Conservation (phyloP, 2,888 invertebrate genomes). For the Capitulum mitella region DNA sequence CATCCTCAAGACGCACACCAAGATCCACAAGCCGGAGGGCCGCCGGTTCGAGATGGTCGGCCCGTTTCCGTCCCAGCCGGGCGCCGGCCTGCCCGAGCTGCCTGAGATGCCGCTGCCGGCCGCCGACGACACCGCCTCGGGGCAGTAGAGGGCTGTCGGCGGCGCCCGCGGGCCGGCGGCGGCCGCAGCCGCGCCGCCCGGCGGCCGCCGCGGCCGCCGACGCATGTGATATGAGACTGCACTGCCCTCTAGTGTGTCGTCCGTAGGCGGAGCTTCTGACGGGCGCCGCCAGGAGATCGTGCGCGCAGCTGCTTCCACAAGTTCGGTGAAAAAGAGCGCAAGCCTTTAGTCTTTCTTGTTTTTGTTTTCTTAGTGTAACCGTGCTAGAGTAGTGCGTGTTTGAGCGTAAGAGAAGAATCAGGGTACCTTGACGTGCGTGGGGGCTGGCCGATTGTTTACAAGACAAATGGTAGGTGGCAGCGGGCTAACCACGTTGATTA, state of each 20-base stretch:
- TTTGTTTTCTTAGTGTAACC: conserved; percentile 1
- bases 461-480: neutral
- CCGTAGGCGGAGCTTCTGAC: neutral
- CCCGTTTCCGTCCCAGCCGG: neutral
- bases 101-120: neutral
- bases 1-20: conserved; percentile 84
- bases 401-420: neutral
- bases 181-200: too few species aligned
- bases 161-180: too few species aligned
- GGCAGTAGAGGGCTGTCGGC: neutral
- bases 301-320: conserved; percentile 10
- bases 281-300: neutral
- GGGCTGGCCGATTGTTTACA: neutral
- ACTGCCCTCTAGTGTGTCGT: neutral
- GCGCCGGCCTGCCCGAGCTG: neutral
- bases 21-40: conserved; percentile 56
- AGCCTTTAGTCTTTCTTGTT: conserved; percentile 10
- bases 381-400: neutral
- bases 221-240: conserved; percentile 11
- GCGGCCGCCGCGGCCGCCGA: too few species aligned
- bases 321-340: neutral
- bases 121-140: neutral
- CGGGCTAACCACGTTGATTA: too few species aligned
- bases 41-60: neutral
- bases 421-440: neutral